phyloP scores from a whole-genome alignment of 2,113 vertebrate genomes.

The Peromyscus polionotus region DNA sequence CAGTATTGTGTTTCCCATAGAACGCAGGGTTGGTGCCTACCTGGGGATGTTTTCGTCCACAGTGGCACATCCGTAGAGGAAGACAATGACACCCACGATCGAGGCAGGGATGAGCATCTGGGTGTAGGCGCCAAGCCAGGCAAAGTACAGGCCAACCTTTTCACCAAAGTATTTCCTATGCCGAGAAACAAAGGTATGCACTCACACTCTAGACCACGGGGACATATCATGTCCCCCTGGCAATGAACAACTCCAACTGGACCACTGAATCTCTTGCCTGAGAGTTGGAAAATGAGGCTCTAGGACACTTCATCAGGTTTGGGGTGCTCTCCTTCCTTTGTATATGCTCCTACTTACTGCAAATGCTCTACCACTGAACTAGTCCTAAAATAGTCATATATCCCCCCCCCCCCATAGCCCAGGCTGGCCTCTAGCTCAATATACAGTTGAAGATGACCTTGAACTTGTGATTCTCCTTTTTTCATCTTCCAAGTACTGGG shows the following conservation, averaged over 20 bases:
- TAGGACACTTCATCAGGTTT: rapidly evolving
- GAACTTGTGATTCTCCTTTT: neutral
- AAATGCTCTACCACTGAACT: neutral
- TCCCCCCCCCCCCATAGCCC: rapidly evolving
- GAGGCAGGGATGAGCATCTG: slow-evolving; percentile 99
- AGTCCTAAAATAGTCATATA: too few relatives aligned
- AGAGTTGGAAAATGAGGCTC: neutral
- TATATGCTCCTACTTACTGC: rapidly evolving
- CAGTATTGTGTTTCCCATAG: rapidly evolving
- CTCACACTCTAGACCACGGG: rapidly evolving
- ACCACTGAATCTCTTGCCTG: neutral
- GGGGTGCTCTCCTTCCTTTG: neutral
- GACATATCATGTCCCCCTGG: rapidly evolving
- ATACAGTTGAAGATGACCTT: neutral
- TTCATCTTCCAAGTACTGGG: neutral
- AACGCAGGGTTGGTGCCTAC: slow-evolving; percentile 82
- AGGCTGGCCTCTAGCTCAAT: neutral
- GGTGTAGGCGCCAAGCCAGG: slow-evolving; percentile 99
- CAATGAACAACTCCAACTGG: rapidly evolving
- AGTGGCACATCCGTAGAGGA: slow-evolving; percentile 97
- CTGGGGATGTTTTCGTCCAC: slow-evolving; percentile 97
- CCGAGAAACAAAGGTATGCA: rapidly evolving
- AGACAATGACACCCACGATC: slow-evolving; percentile 95
- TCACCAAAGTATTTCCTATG: slow-evolving; percentile 99
- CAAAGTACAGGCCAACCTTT: slow-evolving; percentile 98